phyloP scores from a whole-genome alignment of 2,797 vertebrate genomes.

The Chaenodraco wilsoni region DNA sequence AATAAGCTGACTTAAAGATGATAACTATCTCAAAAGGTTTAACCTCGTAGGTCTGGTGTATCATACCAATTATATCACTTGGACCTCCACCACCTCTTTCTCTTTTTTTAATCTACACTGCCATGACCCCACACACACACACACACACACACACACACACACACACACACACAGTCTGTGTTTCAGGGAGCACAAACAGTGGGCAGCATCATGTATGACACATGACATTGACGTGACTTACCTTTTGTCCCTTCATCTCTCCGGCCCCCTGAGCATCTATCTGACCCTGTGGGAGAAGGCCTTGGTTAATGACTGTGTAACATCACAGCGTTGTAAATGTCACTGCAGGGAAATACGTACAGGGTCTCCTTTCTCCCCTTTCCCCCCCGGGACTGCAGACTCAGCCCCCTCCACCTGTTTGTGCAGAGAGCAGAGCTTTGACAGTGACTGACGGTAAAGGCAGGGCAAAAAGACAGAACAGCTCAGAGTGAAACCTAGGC shows the following conservation, averaged over 20 bases:
- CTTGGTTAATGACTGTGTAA: conserved; percentile 75
- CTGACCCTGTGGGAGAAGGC: conserved; percentile 80
- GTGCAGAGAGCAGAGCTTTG: conserved; percentile 61
- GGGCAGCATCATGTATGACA: conserved; percentile 55
- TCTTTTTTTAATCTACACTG: background rate
- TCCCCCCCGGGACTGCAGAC: conserved; percentile 79
- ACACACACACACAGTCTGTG: conserved; percentile 12
- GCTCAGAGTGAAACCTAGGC: conserved; percentile 31
- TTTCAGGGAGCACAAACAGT: conserved; percentile 47
- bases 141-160: too few species aligned
- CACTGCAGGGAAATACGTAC: conserved; percentile 83
- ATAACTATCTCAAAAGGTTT: conserved; percentile 41
- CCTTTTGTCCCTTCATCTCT: conserved; percentile 88
- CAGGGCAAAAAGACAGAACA: conserved; percentile 25
- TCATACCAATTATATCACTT: conserved; percentile 40
- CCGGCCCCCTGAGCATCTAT: conserved; percentile 77
- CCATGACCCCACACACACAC: too few species aligned
- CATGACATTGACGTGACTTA: conserved; percentile 78
- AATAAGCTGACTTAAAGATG: conserved; percentile 8
- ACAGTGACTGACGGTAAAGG: conserved; percentile 66
- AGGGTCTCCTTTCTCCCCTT: conserved; percentile 86
- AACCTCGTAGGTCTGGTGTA: conserved; percentile 29
- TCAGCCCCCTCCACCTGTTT: conserved; percentile 84
- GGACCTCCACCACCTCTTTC: conserved; percentile 13
- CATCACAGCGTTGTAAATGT: conserved; percentile 62